phyloP scores from a whole-genome alignment of 2,888 invertebrate species.

The Microctonus brassicae region DNA sequence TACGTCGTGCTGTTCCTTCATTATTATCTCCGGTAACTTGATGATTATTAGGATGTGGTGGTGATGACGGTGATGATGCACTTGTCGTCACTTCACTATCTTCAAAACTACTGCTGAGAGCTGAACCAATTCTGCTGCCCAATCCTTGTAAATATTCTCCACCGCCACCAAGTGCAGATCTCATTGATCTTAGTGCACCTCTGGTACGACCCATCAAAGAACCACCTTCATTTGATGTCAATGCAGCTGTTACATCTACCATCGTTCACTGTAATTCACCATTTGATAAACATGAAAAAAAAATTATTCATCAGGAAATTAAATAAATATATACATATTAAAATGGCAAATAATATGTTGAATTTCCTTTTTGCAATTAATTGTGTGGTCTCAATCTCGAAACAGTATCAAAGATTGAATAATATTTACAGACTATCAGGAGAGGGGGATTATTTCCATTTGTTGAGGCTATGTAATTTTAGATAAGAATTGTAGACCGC shows the following conservation, averaged over 20 bases:
- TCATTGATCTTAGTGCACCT: conserved; percentile 65
- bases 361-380: neutral
- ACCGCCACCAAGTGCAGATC: conserved; percentile 64
- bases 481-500: conserved; percentile 46
- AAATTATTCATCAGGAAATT: neutral
- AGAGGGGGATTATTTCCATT: conserved; percentile 10
- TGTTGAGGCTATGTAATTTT: conserved; percentile 38
- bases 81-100: conserved; percentile 63
- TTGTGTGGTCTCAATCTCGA: conserved; percentile 18
- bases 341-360: neutral
- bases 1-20: conserved; percentile 49
- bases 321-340: neutral
- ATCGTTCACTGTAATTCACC: conserved; percentile 41
- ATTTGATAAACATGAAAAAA: neutral
- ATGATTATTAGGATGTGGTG: conserved; percentile 41
- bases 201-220: conserved; percentile 65
- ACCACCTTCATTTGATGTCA: conserved; percentile 53
- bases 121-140: conserved; percentile 64
- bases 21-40: conserved; percentile 50
- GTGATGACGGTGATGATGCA: conserved; percentile 58
- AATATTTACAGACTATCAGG: conserved; percentile 10
- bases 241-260: conserved; percentile 61
- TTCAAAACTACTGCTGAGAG: conserved; percentile 65
- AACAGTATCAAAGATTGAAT: conserved; percentile 20
- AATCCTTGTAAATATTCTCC: conserved; percentile 67